These are phyloP conservation scores for Erinaceus europaeus DNA, from an alignment of 2,113 vertebrate genomes.

Conservation along the genomic window DNA sequence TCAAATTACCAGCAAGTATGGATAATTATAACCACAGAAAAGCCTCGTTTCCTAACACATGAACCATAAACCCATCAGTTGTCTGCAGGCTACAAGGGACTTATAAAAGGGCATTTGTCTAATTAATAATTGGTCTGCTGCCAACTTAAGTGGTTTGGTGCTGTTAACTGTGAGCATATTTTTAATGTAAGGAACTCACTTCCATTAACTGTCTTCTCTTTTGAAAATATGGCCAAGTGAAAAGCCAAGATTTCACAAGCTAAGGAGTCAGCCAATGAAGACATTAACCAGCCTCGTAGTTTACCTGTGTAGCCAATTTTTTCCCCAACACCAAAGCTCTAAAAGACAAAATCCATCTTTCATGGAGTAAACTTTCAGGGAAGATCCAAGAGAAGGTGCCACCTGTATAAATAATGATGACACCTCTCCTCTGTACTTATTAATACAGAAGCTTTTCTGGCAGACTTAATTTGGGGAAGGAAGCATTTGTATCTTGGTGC, in stretches of 20 bases:
- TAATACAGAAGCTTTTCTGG: not conserved
- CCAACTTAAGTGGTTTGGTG: slow-evolving; percentile 83
- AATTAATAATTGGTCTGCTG: slow-evolving; percentile 84
- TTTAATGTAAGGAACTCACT: slow-evolving; percentile 80
- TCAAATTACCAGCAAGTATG: not conserved
- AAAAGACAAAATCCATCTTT: not conserved
- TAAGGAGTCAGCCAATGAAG: slow-evolving; percentile 45
- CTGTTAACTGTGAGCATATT: slow-evolving; percentile 82
- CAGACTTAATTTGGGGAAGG: not conserved
- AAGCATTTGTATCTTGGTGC: not conserved
- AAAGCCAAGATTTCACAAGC: slow-evolving; percentile 62
- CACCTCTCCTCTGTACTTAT: not conserved
- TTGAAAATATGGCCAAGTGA: slow-evolving; percentile 78
- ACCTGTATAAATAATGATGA: not conserved
- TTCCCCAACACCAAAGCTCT: not conserved
- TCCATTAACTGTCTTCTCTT: slow-evolving; percentile 80
- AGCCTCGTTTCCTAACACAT: slow-evolving; percentile 73
- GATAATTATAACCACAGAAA: slow-evolving; percentile 37
- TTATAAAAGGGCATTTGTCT: slow-evolving; percentile 84
- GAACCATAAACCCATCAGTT: slow-evolving; percentile 79
- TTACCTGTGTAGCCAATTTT: slow-evolving; percentile 31
- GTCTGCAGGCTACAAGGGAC: slow-evolving; percentile 77
- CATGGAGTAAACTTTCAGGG: not conserved
- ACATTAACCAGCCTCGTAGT: not conserved
- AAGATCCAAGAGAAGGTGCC: not conserved